Evolutionary conservation across 2,797 vertebrate species (phyloP), one percentile per base, ranked within the genome.

Genomic region (Limnodromus scolopaceus): DNA sequence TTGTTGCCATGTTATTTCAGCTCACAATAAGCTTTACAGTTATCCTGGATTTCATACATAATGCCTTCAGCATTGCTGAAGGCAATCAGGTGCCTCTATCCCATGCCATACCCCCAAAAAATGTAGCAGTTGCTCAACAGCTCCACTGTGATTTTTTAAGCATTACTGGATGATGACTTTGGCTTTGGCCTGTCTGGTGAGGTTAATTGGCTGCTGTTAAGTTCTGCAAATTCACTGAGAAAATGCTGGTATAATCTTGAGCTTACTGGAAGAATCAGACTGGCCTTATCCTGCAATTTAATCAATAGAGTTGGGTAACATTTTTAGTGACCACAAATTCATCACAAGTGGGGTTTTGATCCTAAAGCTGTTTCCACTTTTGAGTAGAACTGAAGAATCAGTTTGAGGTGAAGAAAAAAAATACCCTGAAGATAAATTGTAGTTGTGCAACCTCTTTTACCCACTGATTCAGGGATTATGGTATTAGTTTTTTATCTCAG

Each of bases 1-100:
- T 79, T 80, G 36, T 91, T 88, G 28, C 34, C 25, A 41, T 75
- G 54, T 89, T 66, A 22, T 95, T 68, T 94, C 75, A 85, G 53
- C 55, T 58, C 83, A 77, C 78, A 78, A 30, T 72, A 71, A 69
- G 38, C 41, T 93, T 87, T 80, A 58, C 13, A 27, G 27, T 78
- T 32, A 80, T 90, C 70, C 89, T 94, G 54, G 81, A 79, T 96
- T 57, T 84, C 43, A 68, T 93, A 46, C 2, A 16, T 78, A 84
- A 43, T 75, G 60, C 72, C 66, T 85, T 81, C 39, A 78, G 70
- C 51, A 60, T 49, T 95, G 54, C 84, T 95, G 91, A 88, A 96
- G 82, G 65, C 64, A 87, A 38, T 77, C 23, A 41, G 58, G 68
- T 30, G 43, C 81, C 88, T 92, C 80, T 76, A 13, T 86, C 79